Evolutionary conservation across 2,797 vertebrate genomes (phyloP).

Genomic region (Enteromius fasciolatus): DNA sequence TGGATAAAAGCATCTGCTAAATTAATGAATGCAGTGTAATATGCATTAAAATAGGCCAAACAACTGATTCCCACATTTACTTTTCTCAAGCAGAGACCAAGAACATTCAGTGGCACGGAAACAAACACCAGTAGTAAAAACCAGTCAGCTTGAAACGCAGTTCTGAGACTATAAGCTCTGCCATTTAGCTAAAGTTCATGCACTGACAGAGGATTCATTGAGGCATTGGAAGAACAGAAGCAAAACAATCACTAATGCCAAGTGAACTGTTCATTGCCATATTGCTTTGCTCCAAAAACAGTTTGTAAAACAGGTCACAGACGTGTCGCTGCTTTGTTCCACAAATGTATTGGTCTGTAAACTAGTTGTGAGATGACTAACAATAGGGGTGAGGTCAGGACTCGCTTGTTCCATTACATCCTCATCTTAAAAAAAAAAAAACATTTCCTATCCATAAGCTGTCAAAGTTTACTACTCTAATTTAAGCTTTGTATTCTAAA

Average conservation of each 20-base stretch:
- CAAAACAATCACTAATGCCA: slow-evolving; percentile 30
- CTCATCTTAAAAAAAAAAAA: neutral
- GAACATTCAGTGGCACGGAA: neutral
- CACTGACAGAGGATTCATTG: neutral
- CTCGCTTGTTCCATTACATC: neutral
- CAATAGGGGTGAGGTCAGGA: neutral
- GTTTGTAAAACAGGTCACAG: slow-evolving; percentile 2
- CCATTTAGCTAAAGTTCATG: slow-evolving; percentile 46
- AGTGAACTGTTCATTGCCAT: slow-evolving; percentile 21
- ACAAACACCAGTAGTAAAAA: slow-evolving; percentile 39
- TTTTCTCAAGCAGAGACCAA: neutral
- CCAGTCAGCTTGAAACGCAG: slow-evolving; percentile 27
- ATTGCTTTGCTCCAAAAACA: slow-evolving; percentile 16
- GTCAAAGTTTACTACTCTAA: neutral
- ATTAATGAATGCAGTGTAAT: neutral
- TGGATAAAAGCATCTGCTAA: neutral
- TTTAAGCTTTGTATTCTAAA: neutral
- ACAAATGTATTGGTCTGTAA: neutral
- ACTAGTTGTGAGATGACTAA: neutral
- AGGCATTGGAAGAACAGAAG: neutral
- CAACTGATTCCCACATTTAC: neutral
- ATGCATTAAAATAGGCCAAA: neutral
- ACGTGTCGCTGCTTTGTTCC: neutral
- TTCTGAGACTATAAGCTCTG: slow-evolving; percentile 32
- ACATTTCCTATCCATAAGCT: neutral